Conservation (phyloP, 2,888 invertebrate species). For the Pristionchus arcanus region DNA sequence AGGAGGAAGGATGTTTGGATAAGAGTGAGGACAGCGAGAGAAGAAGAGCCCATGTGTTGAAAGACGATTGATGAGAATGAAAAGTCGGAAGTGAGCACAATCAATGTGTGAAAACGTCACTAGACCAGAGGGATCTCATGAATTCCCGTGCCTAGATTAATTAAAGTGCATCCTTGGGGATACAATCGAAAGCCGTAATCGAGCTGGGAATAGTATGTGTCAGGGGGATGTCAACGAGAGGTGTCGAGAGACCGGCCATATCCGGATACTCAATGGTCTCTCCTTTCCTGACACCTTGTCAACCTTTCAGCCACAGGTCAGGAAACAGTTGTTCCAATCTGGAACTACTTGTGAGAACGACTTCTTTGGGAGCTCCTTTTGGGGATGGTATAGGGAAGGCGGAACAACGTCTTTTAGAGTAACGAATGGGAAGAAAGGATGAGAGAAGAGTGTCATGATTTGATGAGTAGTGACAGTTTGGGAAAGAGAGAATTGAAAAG, state of each 20-base stretch:
- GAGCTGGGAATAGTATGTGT: not conserved
- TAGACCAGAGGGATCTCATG: not conserved
- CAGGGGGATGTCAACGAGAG: not conserved
- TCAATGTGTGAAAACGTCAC: not conserved
- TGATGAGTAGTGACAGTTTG: slow-evolving; percentile 46
- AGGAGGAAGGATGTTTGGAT: slow-evolving; percentile 27
- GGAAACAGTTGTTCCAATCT: slow-evolving; percentile 25
- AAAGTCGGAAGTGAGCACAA: slow-evolving; percentile 31
- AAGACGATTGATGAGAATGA: slow-evolving; percentile 31
- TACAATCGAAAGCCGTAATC: not conserved
- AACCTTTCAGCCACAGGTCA: not conserved
- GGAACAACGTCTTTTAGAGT: not conserved
- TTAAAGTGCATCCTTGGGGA: not conserved
- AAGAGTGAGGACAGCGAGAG: slow-evolving; percentile 25
- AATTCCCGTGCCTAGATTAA: not conserved
- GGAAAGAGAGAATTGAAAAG: not conserved
- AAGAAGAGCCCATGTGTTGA: slow-evolving; percentile 26
- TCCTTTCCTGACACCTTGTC: slow-evolving; percentile 29
- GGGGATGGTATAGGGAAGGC: not conserved
- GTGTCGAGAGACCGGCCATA: slow-evolving; percentile 9
- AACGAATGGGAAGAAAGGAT: not conserved
- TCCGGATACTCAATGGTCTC: not conserved
- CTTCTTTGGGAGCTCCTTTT: not conserved
- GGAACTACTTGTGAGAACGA: not conserved
- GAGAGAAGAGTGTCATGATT: not conserved